Evolutionary conservation across 2,113 vertebrate species (phyloP).

Genomic region (Zosterops pallidus): DNA sequence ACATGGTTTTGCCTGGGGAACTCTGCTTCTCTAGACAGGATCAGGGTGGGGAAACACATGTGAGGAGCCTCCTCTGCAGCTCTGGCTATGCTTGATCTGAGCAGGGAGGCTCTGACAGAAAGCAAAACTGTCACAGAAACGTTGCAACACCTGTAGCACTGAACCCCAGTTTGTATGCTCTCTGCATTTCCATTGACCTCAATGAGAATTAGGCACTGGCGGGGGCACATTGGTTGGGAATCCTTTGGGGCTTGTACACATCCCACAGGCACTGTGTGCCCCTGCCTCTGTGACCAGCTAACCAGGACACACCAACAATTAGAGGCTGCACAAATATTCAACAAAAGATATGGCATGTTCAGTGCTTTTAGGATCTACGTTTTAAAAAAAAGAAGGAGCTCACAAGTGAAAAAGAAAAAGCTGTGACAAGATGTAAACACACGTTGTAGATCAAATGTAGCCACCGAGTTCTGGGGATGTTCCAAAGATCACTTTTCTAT

Average conservation of each 20-base stretch:
- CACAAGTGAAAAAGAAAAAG: constrained; percentile 15
- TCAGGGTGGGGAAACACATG: neutral
- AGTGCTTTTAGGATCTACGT: neutral
- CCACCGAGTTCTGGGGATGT: neutral
- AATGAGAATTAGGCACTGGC: neutral
- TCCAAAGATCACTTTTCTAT: constrained; percentile 13
- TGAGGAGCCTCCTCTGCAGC: neutral
- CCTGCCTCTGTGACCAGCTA: neutral
- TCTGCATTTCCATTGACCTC: neutral
- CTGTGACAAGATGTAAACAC: neutral
- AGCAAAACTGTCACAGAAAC: neutral
- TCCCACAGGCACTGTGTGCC: neutral
- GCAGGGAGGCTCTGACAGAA: neutral
- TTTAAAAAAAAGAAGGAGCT: neutral
- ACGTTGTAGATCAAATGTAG: neutral
- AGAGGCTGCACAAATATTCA: neutral
- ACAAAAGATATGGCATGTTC: neutral
- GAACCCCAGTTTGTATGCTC: neutral
- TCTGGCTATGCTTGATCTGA: neutral
- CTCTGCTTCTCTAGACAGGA: rapidly evolving
- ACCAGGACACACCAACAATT: neutral
- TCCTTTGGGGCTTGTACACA: neutral
- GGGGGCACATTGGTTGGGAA: rapidly evolving
- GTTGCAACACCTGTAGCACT: neutral
- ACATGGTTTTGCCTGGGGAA: neutral